These are phyloP conservation scores for Clytia hemisphaerica DNA, from an alignment of 30 jellyfish, hydroid and myxozoan genomes.

Conservation along the genomic window DNA sequence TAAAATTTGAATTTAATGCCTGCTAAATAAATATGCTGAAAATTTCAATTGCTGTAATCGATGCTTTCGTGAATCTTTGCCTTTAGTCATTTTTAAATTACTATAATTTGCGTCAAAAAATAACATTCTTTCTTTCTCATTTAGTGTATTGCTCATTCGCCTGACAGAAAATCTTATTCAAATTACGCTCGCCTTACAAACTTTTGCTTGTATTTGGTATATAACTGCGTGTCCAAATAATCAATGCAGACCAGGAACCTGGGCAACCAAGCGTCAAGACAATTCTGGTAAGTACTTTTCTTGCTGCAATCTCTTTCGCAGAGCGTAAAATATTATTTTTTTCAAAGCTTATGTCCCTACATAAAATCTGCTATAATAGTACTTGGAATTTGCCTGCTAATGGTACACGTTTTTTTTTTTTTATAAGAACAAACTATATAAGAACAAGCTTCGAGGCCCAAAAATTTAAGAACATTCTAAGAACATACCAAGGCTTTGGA, in stretches of 20 bases:
- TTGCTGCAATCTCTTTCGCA: too few relatives aligned
- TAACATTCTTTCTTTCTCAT: neutral
- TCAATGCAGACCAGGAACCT: conserved; percentile 25
- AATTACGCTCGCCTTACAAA: conserved; percentile 34
- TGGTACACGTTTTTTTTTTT: neutral
- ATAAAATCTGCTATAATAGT: neutral
- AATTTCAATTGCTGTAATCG: too few relatives aligned
- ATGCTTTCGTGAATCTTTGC: too few relatives aligned
- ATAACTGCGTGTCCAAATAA: conserved; percentile 49
- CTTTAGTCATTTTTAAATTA: too few relatives aligned
- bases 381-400: neutral
- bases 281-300: conserved; percentile 8
- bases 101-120: neutral
- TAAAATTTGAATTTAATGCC: too few relatives aligned
- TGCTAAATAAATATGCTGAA: too few relatives aligned
- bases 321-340: too few relatives aligned
- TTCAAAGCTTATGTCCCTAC: too few relatives aligned
- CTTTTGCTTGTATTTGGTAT: conserved; percentile 78
- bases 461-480: too few relatives aligned
- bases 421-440: neutral
- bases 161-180: conserved; percentile 42
- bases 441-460: neutral
- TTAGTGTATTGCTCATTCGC: conserved; percentile 48
- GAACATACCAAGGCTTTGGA: too few relatives aligned
- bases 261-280: conserved; percentile 54